Base-by-base conservation (phyloP, 2,888 invertebrate species). In the Rhopalosiphum nymphaeae region DNA sequence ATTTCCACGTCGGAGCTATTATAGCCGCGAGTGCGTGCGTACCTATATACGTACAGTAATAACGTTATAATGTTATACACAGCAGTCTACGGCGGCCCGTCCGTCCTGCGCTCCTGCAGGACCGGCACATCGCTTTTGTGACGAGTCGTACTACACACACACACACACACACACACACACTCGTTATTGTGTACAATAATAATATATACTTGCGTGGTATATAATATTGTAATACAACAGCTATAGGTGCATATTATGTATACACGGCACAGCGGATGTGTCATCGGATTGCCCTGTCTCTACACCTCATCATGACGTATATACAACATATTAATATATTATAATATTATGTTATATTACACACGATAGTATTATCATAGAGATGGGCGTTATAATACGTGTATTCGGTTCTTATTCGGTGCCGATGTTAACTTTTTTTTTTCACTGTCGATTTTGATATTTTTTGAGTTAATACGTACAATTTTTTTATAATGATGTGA, bases 1-100 rank as follows among this genome's bases (percentile, higher is more conserved):
- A 91, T 91, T 91, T 91, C 91, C 91, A 84, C 90, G 49, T 53
- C 91, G 56, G 49, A 53, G 56, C 86, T 21, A 78, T 78, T 78
- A 36, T 0, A 78, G 78, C 16, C 61, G 61, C 67, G 0, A n/a
- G 21, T 36, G 78, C 21, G 36, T 13, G 67, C 21, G 36, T 53
- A 53, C 53, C 53, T 53, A 53, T 36, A 16, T 16, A 46, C 13
- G 29, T n/a, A n/a, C 61, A n/a, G 49, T 46, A 61, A 7, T 46
- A 46, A 46, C 44, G 44, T 46, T 46, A 46, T 46, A 46, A 46
- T 7, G 4, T 44, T 46, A 46, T 46, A 46, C 44, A 46, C 44
- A 7, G 44, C 44, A 1, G 29, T 29, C 67, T n/a, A 67, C 67
- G 7, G 5, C 67, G n/a, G 10, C n/a, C 36, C 36, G 78, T 16